A percentile compares a stretch with the other conserved stretches of the same genome.
Conservation (phyloP, 37 sponge, comb jelly and placozoan genomes). For the Beroe ovata region DNA sequence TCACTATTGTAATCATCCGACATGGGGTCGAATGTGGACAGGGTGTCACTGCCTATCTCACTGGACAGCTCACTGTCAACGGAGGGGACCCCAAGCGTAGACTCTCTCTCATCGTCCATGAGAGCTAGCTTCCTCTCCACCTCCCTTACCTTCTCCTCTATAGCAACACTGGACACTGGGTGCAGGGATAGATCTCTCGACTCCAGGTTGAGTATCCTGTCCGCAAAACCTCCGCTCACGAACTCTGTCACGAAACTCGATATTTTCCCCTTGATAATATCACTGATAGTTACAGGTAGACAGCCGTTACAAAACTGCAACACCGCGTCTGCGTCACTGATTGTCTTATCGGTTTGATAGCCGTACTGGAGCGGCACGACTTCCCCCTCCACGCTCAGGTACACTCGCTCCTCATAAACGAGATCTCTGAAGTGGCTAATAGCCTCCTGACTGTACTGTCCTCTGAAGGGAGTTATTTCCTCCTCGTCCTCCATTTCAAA, state of each 20-base stretch:
- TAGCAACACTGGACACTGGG: not conserved
- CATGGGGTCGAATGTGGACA: slow-evolving; percentile 65
- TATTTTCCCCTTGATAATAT: not conserved
- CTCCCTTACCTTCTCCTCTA: not conserved
- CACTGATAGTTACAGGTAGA: not conserved
- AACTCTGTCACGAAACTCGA: not conserved
- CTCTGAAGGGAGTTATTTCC: not conserved
- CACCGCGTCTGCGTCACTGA: not conserved
- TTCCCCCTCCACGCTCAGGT: slow-evolving; percentile 26
- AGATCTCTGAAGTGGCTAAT: not conserved
- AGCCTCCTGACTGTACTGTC: not conserved
- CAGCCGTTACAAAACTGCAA: not conserved
- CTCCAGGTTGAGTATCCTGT: slow-evolving; percentile 9
- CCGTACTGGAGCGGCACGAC: slow-evolving; percentile 27
- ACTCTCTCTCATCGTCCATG: not conserved
- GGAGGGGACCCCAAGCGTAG: not conserved
- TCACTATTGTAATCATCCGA: slow-evolving; percentile 26
- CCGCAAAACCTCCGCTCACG: not conserved
- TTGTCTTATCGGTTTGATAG: not conserved
- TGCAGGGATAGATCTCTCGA: not conserved
- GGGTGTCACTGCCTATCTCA: not conserved
- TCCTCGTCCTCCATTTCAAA: slow-evolving; percentile 13
- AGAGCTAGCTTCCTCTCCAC: not conserved
- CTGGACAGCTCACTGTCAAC: slow-evolving; percentile 34
- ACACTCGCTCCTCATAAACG: slow-evolving; percentile 3